A percentile compares a stretch with the other conserved stretches of the same genome.
These are phyloP conservation scores for Tetramorium alpestre DNA, from an alignment of 1,140 invertebrate genomes.

Conservation along the genomic window DNA sequence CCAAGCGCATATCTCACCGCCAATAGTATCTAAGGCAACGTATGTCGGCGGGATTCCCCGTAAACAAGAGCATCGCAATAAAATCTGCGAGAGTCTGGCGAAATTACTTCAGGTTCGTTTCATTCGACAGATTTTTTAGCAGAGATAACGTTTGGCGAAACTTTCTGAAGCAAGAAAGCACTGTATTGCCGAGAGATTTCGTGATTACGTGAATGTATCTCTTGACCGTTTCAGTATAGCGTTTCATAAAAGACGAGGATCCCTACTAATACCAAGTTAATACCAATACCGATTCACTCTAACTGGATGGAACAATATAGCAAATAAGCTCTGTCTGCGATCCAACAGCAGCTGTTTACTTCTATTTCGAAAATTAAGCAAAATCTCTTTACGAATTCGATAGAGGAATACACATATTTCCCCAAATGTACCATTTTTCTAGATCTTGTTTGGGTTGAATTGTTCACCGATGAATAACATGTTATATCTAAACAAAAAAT, in stretches of 20 bases:
- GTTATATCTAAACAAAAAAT: background rate
- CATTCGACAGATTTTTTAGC: constrained; percentile 58
- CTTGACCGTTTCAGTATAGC: background rate
- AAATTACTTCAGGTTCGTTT: constrained; percentile 55
- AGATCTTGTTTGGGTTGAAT: background rate
- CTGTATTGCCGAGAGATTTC: constrained; percentile 2
- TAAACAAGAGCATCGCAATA: constrained; percentile 57
- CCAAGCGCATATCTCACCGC: constrained; percentile 49
- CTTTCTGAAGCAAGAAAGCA: constrained; percentile 26
- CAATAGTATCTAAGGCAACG: constrained; percentile 43
- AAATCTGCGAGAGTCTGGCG: constrained; percentile 49
- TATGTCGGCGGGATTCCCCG: constrained; percentile 38
- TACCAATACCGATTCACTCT: constrained; percentile 4
- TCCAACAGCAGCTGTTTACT: background rate
- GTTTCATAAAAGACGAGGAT: background rate
- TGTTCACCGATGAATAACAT: background rate
- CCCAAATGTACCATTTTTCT: background rate
- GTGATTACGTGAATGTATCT: constrained; percentile 18
- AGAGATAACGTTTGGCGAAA: constrained; percentile 49
- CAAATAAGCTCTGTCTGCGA: constrained; percentile 19
- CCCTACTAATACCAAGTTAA: constrained; percentile 1
- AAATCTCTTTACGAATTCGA: background rate
- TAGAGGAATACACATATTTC: background rate
- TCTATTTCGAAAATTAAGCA: background rate
- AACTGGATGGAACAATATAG: background rate